Evolutionary conservation across 2,888 invertebrate species (phyloP).

Genomic region (Eupeodes latifasciatus): DNA sequence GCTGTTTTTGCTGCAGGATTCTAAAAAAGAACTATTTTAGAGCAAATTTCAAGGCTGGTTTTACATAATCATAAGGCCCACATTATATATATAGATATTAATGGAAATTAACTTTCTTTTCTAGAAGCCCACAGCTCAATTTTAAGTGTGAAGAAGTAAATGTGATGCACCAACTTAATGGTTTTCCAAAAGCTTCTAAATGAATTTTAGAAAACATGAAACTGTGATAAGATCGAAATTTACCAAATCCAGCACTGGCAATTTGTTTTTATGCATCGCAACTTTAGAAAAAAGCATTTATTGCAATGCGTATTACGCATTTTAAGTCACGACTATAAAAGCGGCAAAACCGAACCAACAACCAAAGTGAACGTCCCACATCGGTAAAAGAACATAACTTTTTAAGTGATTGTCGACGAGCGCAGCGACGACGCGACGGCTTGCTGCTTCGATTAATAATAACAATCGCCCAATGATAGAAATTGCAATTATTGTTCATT

Average conservation of each 20-base stretch:
- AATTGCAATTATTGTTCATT: constrained; percentile 59
- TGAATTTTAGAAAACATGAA: neutral
- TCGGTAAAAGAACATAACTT: constrained; percentile 25
- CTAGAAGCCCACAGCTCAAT: neutral
- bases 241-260: neutral
- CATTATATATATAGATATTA: too few species aligned
- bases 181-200: neutral
- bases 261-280: neutral
- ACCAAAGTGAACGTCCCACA: too few species aligned
- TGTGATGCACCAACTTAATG: neutral
- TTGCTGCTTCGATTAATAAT: constrained; percentile 58
- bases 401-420: constrained; percentile 19
- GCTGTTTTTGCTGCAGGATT: constrained; percentile 11
- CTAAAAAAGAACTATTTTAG: neutral
- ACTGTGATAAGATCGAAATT: neutral
- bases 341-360: neutral
- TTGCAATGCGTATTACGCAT: constrained; percentile 65
- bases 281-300: constrained; percentile 49
- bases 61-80: neutral
- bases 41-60: neutral
- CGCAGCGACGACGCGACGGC: constrained; percentile 10
- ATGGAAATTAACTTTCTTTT: neutral
- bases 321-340: constrained; percentile 48
- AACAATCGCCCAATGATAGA: constrained; percentile 44
- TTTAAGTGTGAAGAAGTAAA: neutral